Base-by-base conservation (phyloP, 2,797 vertebrate genomes). In the Octomys mimax region DNA sequence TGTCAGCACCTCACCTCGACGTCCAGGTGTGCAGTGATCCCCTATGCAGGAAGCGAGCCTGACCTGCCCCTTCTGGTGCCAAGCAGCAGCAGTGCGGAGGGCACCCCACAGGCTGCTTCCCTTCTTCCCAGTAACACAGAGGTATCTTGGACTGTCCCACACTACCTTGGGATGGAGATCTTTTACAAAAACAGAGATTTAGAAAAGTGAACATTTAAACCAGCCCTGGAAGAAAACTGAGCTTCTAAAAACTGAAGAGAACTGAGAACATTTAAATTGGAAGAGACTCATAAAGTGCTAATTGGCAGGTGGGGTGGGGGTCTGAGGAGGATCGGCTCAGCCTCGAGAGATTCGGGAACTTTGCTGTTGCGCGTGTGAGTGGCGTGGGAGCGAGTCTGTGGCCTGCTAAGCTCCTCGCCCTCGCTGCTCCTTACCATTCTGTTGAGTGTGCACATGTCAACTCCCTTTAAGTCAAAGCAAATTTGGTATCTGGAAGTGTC, bases 391-490 rank as follows among this genome's bases (percentile, higher is more conserved):
- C 87, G 73, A 85, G 89, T 90, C 66, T 77, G 64, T 28, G 11
- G 39, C 95, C 89, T 0, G 62, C 81, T 95, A 70, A 75, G 66
- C 95, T 97, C 96, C 97, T 97, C 97, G 95, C 96, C 89, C 92
- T 68, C 73, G 16, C 31, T 3, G 85, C 92, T 97, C 88, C 96
- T 97, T 95, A 85, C 92, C 82, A 92, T 96, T 83, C 93, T 89
- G 57, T 36, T 24, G 49, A 81, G 71, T 79, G 68, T 85, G 83
- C 79, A 87, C 93, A 85, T 82, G 95, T 97, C 96, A 91, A 94
- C 96, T 97, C 84, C 82, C 94, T 96, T 97, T 95, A 95, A 97
- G 97, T 97, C 96, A 97, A 97, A 97, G 96, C 83, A 95, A 96
- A 96, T 96, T 97, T 94, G 94, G 96, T 97, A 90, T 97, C 96